A percentile compares a stretch with the other conserved stretches of the same genome.
These are phyloP conservation scores for Apodemus speciosus DNA, from an alignment of 2,113 vertebrate genomes.

Conservation along the genomic window DNA sequence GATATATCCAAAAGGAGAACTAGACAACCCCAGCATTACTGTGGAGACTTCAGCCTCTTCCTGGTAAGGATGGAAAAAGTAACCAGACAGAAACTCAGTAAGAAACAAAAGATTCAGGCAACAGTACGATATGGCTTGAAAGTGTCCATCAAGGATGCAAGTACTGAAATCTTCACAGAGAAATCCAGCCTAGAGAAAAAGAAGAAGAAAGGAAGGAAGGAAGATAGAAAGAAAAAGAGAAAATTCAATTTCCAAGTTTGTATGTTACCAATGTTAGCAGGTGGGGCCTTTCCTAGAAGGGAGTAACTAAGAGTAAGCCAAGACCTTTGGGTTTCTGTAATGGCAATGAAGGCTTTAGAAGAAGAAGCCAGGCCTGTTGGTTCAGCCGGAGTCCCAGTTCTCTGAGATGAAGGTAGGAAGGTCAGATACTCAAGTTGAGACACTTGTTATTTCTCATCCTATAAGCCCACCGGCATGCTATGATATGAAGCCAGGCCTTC, in stretches of 20 bases:
- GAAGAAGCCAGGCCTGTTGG: neutral
- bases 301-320: neutral
- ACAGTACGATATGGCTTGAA: neutral
- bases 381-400: neutral
- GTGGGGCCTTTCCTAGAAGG: neutral
- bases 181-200: neutral
- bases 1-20: neutral
- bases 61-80: neutral
- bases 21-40: neutral
- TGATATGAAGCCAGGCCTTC: neutral
- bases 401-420: neutral
- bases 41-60: neutral
- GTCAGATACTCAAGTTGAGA: neutral
- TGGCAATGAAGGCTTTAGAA: neutral
- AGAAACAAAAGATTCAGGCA: neutral
- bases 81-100: neutral
- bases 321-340: neutral
- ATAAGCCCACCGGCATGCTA: neutral
- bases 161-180: neutral
- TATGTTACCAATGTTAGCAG: neutral
- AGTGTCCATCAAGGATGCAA: neutral
- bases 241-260: neutral
- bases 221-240: neutral
- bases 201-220: too few species aligned
- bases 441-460: too few species aligned